These are phyloP conservation scores for Tholera decimalis DNA, from an alignment of 2,888 invertebrate species.

Conservation along the genomic window DNA sequence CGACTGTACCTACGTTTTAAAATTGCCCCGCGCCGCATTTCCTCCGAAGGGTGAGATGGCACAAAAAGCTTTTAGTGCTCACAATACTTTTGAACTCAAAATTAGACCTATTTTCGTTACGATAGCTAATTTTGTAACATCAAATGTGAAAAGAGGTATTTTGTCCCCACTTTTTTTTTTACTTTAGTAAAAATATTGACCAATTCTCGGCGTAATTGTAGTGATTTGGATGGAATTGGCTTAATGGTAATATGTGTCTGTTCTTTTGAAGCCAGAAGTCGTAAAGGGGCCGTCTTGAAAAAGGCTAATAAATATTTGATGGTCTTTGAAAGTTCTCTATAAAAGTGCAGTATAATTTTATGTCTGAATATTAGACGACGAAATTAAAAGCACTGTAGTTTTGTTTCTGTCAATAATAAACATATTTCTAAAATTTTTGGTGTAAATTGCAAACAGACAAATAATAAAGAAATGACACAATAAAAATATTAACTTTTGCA, in stretches of 20 bases:
- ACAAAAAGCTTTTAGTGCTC: conserved; percentile 76
- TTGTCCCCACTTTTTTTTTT: conserved; percentile 24
- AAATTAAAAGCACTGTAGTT: too few species aligned
- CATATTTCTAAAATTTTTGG: too few species aligned
- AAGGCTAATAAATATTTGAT: not conserved
- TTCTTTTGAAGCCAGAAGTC: not conserved
- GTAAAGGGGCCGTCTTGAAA: not conserved
- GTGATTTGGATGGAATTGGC: conserved; percentile 50
- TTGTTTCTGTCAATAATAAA: too few species aligned
- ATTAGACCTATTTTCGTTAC: conserved; percentile 74
- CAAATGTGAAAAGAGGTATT: conserved; percentile 41
- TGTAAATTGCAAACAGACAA: too few species aligned
- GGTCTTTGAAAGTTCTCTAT: not conserved
- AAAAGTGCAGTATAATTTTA: conserved; percentile 1
- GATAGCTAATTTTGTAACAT: conserved; percentile 69
- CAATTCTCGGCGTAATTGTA: conserved; percentile 40
- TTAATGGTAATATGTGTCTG: conserved; percentile 14
- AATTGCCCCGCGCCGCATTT: conserved; percentile 74
- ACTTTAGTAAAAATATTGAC: conserved; percentile 42
- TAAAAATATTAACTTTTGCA: too few species aligned
- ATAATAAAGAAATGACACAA: too few species aligned
- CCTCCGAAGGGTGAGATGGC: conserved; percentile 74
- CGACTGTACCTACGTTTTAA: conserved; percentile 73
- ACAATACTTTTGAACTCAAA: conserved; percentile 73
- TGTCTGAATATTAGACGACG: too few species aligned